Base-by-base conservation (phyloP, 2,888 invertebrate genomes). In the Horisme vitalbata region DNA sequence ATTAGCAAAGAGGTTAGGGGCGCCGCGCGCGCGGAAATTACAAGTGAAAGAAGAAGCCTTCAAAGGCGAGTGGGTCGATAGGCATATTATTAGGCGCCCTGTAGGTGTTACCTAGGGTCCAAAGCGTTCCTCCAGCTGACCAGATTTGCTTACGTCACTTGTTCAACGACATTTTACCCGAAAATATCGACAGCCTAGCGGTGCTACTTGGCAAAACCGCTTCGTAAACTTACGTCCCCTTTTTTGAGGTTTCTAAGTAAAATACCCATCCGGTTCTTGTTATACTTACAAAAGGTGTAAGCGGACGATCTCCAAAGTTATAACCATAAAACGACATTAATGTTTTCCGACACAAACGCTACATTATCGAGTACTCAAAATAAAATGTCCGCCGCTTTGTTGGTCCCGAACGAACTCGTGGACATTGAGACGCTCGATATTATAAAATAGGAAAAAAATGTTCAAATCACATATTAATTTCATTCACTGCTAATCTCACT, bases 331-430 rank as follows among this genome's bases (percentile, higher is more conserved):
- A 87, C 81, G 84, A 86, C 88, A 88, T 89, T 79, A 88, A 86
- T 86, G 79, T 88, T 86, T 85, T 83, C 50, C 85, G 74, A 86
- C 79, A 82, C 88, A 85, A 87, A 85, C 80, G 87, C 90, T 90
- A 90, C 90, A 90, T 90, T 89, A 89, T 90, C 86, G 83, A 88
- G 82, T 84, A 85, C 84, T 88, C 87, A 87, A 90, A 90, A 90
- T 90, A 90, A 90, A 90, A 90, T 90, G 90, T 90, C 90, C 89
- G 90, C 90, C 90, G 90, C 90, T 88, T 88, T 87, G 89, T 89
- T 87, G 88, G 88, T 88, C 80, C 84, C 83, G 82, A 88, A 75
- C 87, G 87, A 87, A 89, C 88, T 88, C 87, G 90, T 89, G 88
- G 90, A 89, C 86, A 88, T 86, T 79, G 81, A 83, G 83, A 81